phyloP scores from a whole-genome alignment of 1,140 invertebrate species.

The Drosophila parvula region DNA sequence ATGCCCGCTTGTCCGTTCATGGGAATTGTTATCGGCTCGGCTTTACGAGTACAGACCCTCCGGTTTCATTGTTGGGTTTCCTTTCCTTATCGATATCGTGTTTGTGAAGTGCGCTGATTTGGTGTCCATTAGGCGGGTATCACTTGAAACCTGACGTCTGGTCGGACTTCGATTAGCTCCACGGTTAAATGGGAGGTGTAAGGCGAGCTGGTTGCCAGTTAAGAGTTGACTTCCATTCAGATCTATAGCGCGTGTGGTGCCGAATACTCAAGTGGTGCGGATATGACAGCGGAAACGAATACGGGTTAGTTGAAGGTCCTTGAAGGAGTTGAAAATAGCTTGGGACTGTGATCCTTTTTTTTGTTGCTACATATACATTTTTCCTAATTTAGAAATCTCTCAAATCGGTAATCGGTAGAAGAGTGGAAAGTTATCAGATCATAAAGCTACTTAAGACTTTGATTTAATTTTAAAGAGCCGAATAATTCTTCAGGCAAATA shows the following conservation, averaged over 20 bases:
- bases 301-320: slow-evolving; percentile 42
- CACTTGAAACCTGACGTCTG: slow-evolving; percentile 34
- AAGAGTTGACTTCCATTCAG: slow-evolving; percentile 37
- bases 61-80: slow-evolving; percentile 14
- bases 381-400: neutral
- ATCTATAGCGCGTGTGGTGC: slow-evolving; percentile 33
- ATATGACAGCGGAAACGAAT: slow-evolving; percentile 49
- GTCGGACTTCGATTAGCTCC: slow-evolving; percentile 39
- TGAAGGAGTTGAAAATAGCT: neutral
- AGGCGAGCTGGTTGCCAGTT: slow-evolving; percentile 25
- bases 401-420: neutral
- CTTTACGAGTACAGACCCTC: slow-evolving; percentile 2
- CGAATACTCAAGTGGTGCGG: neutral
- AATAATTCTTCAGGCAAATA: neutral
- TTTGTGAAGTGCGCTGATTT: slow-evolving; percentile 61
- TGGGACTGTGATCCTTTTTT: neutral
- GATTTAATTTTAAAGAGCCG: slow-evolving; percentile 7
- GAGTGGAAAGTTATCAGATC: neutral
- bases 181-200: slow-evolving; percentile 53
- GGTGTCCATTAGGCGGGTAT: slow-evolving; percentile 23
- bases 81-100: slow-evolving; percentile 47
- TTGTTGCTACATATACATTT: no score
- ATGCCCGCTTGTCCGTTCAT: neutral
- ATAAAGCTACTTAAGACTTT: neutral
- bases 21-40: slow-evolving; percentile 12